Evolutionary conservation across 2,113 vertebrate genomes (phyloP), one percentile per base, ranked within the genome.

Genomic region (Porphyrio hochstetteri): DNA sequence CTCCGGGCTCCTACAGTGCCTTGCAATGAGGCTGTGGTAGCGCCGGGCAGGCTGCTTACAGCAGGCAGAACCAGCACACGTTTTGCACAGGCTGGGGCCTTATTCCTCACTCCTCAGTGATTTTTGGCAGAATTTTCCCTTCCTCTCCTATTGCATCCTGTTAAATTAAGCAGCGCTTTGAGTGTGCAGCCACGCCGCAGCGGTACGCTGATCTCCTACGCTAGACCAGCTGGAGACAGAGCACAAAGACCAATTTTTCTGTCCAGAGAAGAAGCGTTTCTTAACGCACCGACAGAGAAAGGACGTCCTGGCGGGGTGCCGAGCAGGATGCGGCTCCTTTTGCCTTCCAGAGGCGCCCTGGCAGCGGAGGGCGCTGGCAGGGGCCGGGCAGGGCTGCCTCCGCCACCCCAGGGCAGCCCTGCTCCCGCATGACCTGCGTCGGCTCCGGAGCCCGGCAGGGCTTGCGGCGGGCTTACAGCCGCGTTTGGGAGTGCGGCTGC

Each of bases 141-240:
- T 80, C 56, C 15, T 75, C 23, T 86, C 60, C 23, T n/a, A 5
- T 28, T 21, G 19, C 16, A 11, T 20, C 46, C 35, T 28, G 61
- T 38, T 46, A 46, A 68, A 75, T 50, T 36, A 63, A 40, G 18
- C 44, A 48, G n/a, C 0, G 1, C n/a, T 74, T 77, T 44, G 60
- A 8, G 28, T 57, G 40, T 61, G 59, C 64, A 84, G 53, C 40
- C 84, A 33, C 65, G 56, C 78, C 2, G 3, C 56, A 52, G 48
- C 13, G 3, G 38, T 56, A 16, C 7, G 29, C 35, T 57, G 5
- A 4, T 11, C 33, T 35, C 48, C 75, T 38, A 18, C 0, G 0
- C 38, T 28, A 50, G 71, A 42, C 35, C 35, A 75, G 35, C 29
- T 60, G 70, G 35, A 68, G 61, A 52, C 11, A 25, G 21, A 71